These are phyloP conservation scores for Chrysolina americana DNA, from an alignment of 2,888 invertebrate species.

Conservation along the genomic window DNA sequence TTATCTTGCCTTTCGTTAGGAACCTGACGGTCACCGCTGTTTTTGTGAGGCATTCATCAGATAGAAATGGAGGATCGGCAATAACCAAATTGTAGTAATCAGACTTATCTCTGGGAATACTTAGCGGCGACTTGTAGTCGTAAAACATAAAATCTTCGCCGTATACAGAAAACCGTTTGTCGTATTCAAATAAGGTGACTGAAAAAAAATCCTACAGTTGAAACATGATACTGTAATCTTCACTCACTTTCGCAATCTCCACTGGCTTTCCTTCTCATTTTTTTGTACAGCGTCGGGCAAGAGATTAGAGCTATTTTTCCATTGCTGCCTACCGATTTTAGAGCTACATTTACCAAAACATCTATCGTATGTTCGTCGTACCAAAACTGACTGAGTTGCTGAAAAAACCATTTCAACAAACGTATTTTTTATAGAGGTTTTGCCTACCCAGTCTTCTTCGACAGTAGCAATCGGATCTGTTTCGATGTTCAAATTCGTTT, in stretches of 20 bases:
- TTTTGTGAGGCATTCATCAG: conserved; percentile 92
- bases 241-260: conserved; percentile 55
- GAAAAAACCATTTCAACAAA: conserved; percentile 54
- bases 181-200: conserved; percentile 79
- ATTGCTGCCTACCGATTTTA: conserved; percentile 71
- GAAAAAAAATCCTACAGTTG: conserved; percentile 40
- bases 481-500: conserved; percentile 70
- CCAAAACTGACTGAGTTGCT: conserved; percentile 99
- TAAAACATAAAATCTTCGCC: conserved; percentile 87
- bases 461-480: conserved; percentile 71
- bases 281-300: conserved; percentile 88
- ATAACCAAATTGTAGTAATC: conserved; percentile 85
- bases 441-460: conserved; percentile 86
- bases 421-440: conserved; percentile 14
- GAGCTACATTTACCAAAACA: conserved; percentile 78
- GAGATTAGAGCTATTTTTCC: conserved; percentile 87
- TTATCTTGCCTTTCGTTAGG: conserved; percentile 80
- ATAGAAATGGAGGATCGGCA: conserved; percentile 95
- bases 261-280: conserved; percentile 72
- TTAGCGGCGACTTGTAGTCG: conserved; percentile 87
- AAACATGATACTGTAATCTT: no score
- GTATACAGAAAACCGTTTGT: conserved; percentile 84
- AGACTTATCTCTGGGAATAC: conserved; percentile 75
- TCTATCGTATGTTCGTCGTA: conserved; percentile 87
- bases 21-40: conserved; percentile 83